Base-by-base conservation (phyloP, 2,888 invertebrate genomes). In the Heteromurus nitidus region DNA sequence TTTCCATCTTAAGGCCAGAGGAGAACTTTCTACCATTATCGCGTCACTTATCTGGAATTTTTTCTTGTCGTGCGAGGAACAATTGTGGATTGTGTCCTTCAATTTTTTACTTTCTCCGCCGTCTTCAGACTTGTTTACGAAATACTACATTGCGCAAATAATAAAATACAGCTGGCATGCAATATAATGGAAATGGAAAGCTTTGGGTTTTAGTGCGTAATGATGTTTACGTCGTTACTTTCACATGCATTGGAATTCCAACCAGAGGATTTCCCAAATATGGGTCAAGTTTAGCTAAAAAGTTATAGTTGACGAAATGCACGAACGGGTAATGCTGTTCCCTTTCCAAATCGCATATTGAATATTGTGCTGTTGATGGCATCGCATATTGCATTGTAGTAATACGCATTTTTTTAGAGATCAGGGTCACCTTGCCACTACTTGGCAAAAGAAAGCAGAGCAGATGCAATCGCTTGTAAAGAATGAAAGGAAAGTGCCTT, bases 391-490 rank as follows among this genome's bases (percentile, higher is more conserved):
- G 20, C 50, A 7, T 7, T 60, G 22, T 31, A 53, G 20, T n/a
- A n/a, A 47, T 16, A 60, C 68, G 58, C 76, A 68, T 58, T 64
- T 77, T 65, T 76, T 68, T 26, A 70, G 44, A 36, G 44, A 77
- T 58, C 70, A 70, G 79, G 70, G 79, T 79, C 79, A 79, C 79
- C 79, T 79, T 79, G 70, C 30, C 50, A 30, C 50, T 62, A 31
- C 3, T 31, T 79, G 64, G 64, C 70, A 79, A 42, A 64, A 36
- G 36, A 47, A 30, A 47, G 30, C 26, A 30, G 47, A 9, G 36
- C 47, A 47, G 11, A 26, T 11, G 26, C 22, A 68, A 44, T 1
- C 7, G n/a, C 16, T 22, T 22, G 47, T 24, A 44, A 3, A 5
- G n/a, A 42, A 42, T 44, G 2, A 20, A 20, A 26, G 30, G 26